Conservation (phyloP, 2,113 vertebrate species). For the Gorsachius goisagi region DNA sequence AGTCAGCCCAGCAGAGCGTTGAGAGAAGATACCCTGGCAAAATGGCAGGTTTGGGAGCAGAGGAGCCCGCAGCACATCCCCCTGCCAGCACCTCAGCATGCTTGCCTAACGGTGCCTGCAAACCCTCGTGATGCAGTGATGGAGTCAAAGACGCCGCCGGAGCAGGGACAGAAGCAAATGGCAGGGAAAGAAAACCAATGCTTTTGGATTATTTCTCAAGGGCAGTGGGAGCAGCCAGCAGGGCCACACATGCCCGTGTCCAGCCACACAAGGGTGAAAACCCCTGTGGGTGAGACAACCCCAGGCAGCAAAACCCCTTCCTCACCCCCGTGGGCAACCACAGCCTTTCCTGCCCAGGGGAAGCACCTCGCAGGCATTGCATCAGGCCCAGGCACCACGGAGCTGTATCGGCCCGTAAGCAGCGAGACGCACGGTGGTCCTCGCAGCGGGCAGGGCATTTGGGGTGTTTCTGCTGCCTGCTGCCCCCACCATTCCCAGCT, state of each 20-base stretch:
- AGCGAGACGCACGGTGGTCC: rapidly evolving
- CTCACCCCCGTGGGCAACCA: neutral
- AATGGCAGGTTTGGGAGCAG: neutral
- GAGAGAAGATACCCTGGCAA: neutral
- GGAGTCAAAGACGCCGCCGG: rapidly evolving
- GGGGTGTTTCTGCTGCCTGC: neutral
- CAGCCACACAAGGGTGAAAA: neutral
- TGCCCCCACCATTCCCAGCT: neutral
- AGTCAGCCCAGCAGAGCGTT: neutral
- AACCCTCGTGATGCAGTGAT: neutral
- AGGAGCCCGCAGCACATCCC: neutral
- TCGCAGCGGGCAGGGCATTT: rapidly evolving
- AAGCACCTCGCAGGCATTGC: neutral
- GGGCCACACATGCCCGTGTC: neutral
- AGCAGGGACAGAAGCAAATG: neutral
- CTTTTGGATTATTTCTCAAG: neutral
- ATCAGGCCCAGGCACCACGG: neutral
- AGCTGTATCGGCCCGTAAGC: neutral
- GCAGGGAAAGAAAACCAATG: neutral
- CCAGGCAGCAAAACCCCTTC: neutral
- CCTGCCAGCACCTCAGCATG: neutral
- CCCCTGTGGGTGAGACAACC: neutral
- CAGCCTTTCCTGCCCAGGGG: neutral
- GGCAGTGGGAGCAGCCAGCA: neutral
- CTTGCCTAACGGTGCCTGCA: neutral